These are phyloP conservation scores for Antigone vipio DNA, from an alignment of 2,113 vertebrate species.

Conservation along the genomic window DNA sequence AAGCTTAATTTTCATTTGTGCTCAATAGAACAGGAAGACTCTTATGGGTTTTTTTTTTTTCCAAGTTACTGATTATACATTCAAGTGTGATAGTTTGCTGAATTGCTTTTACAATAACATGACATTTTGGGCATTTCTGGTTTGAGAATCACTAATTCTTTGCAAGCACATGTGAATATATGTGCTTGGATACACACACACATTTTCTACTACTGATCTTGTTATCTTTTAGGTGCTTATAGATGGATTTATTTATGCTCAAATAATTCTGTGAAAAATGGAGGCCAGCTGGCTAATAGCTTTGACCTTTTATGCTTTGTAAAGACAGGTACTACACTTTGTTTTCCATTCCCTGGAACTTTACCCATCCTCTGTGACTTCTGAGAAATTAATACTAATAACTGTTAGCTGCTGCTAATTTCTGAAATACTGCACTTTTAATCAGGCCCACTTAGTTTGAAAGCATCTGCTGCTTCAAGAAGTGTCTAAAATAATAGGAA, in stretches of 20 bases:
- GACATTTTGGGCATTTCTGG: neutral
- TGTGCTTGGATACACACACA: neutral
- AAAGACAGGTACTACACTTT: neutral
- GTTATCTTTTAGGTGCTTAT: neutral
- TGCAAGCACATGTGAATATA: neutral
- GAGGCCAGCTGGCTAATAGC: neutral
- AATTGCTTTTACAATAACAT: neutral
- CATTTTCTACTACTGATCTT: neutral
- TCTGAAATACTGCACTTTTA: neutral
- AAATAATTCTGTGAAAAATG: neutral
- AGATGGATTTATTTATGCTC: neutral
- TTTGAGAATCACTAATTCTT: neutral
- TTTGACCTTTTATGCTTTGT: neutral
- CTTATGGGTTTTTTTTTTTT: neutral
- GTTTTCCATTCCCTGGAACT: neutral
- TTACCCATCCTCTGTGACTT: neutral
- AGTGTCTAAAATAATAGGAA: neutral
- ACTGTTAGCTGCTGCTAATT: neutral
- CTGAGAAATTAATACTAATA: neutral
- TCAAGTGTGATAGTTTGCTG: neutral
- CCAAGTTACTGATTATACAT: constrained; percentile 10
- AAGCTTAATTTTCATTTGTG: constrained; percentile 53
- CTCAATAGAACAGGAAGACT: constrained; percentile 26
- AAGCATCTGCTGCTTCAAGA: neutral
- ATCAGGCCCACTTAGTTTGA: neutral